A percentile compares a stretch with the other conserved stretches of the same genome.
Conservation (phyloP, 2,113 vertebrate genomes). For the Proterorhinus semilunaris region DNA sequence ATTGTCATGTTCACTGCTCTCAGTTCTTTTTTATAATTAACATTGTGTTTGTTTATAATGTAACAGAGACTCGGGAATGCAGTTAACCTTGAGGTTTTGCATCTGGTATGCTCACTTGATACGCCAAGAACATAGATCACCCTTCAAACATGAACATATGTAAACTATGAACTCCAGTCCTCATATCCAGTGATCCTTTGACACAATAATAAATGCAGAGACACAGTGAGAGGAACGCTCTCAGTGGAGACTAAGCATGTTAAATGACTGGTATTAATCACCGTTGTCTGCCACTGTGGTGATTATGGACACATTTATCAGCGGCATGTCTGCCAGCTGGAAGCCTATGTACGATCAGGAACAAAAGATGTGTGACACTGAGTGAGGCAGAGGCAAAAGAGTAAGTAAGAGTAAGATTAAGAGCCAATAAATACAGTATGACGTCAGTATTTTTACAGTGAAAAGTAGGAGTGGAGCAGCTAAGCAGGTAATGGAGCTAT, state of each 20-base stretch:
- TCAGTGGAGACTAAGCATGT: constrained; percentile 33
- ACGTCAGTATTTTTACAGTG: not conserved
- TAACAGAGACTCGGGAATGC: too few relatives aligned
- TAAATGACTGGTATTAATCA: constrained; percentile 68
- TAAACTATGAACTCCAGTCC: not conserved
- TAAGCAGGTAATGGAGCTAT: constrained; percentile 14
- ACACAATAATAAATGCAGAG: constrained; percentile 1
- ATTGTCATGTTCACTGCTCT: too few relatives aligned
- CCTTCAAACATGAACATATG: constrained; percentile 23
- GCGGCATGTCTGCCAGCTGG: constrained; percentile 47
- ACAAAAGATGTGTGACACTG: constrained; percentile 15
- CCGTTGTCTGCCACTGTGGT: constrained; percentile 53
- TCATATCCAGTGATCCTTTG: not conserved
- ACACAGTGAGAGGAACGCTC: constrained; percentile 31
- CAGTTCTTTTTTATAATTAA: too few relatives aligned
- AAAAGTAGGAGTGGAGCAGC: constrained; percentile 1
- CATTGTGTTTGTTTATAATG: too few relatives aligned
- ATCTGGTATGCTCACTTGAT: not conserved
- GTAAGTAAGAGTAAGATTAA: too few relatives aligned
- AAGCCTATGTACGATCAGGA: constrained; percentile 27
- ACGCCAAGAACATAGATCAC: constrained; percentile 46
- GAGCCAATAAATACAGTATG: not conserved
- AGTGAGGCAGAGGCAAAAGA: not conserved
- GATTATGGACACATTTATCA: constrained; percentile 69
- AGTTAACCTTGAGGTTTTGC: not conserved